These are phyloP conservation scores for Daktulosphaira vitifoliae DNA, from an alignment of 1,140 invertebrate genomes.

Conservation along the genomic window DNA sequence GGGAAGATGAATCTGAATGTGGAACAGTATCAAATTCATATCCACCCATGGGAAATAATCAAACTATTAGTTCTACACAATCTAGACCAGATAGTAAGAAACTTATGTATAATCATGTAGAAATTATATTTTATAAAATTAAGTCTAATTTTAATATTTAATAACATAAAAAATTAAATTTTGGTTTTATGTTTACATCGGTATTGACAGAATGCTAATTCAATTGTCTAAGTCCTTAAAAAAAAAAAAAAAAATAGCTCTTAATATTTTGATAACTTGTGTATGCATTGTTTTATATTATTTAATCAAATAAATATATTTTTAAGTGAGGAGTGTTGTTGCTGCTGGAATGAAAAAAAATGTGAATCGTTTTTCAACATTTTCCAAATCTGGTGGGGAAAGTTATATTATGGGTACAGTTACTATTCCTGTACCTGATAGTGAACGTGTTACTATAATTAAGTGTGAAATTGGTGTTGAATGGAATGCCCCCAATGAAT, in stretches of 20 bases:
- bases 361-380: slow-evolving; percentile 62
- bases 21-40: slow-evolving; percentile 39
- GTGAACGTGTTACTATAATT: slow-evolving; percentile 66
- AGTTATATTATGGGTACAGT: slow-evolving; percentile 76
- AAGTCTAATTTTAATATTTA: neutral
- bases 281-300: too few species aligned
- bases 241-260: too few species aligned
- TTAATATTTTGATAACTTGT: too few species aligned
- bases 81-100: slow-evolving; percentile 18
- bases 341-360: slow-evolving; percentile 45
- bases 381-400: slow-evolving; percentile 85
- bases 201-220: too few species aligned
- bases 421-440: slow-evolving; percentile 61
- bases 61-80: slow-evolving; percentile 9
- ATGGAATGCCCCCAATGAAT: slow-evolving; percentile 63
- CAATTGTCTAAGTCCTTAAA: too few species aligned
- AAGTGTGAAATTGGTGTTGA: slow-evolving; percentile 55
- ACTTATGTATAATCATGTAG: neutral
- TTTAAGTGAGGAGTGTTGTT: slow-evolving; percentile 15
- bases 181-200: too few species aligned
- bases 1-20: slow-evolving; percentile 80
- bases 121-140: neutral
- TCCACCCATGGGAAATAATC: slow-evolving; percentile 15
- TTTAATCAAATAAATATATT: neutral
- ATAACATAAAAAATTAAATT: neutral